A percentile compares a stretch with the other conserved stretches of the same genome.
Conservation (phyloP, 1,140 invertebrate genomes). For the Caenorhabditis elegans region DNA sequence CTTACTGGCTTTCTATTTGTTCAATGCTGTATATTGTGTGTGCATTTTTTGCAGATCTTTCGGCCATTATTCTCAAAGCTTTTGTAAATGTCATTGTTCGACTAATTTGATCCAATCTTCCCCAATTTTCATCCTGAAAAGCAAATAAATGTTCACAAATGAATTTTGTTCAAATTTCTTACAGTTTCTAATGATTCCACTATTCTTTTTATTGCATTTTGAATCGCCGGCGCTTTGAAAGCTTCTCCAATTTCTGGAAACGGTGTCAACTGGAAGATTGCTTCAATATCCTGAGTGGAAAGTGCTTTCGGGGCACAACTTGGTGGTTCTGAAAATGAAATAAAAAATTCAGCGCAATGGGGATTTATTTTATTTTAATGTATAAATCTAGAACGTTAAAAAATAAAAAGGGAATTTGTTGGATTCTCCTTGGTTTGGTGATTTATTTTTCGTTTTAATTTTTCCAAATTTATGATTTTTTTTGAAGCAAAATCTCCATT, state of each 20-base stretch:
- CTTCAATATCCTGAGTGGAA: not conserved
- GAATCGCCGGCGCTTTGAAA: not conserved
- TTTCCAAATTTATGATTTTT: too few species aligned
- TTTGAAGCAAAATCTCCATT: too few species aligned
- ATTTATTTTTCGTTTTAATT: too few species aligned
- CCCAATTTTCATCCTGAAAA: constrained; percentile 5
- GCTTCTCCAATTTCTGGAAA: not conserved
- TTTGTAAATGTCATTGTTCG: not conserved
- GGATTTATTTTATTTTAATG: too few species aligned
- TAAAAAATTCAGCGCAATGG: too few species aligned
- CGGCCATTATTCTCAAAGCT: not conserved
- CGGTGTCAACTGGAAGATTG: not conserved
- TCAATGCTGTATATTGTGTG: constrained; percentile 12
- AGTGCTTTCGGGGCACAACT: not conserved
- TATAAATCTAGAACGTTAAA: too few species aligned
- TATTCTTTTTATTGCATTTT: not conserved
- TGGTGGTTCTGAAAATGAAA: not conserved
- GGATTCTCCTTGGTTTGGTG: too few species aligned
- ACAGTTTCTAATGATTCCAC: not conserved
- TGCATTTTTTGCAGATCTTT: not conserved
- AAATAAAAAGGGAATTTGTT: too few species aligned
- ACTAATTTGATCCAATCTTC: not conserved
- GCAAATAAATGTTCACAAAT: too few species aligned
- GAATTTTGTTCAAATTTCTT: not conserved
- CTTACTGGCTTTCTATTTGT: not conserved